Percentiles rank a stretch among this genome's conserved stretches.
phyloP scores from a whole-genome alignment of 2,113 vertebrate genomes.

The Solenodon paradoxus region DNA sequence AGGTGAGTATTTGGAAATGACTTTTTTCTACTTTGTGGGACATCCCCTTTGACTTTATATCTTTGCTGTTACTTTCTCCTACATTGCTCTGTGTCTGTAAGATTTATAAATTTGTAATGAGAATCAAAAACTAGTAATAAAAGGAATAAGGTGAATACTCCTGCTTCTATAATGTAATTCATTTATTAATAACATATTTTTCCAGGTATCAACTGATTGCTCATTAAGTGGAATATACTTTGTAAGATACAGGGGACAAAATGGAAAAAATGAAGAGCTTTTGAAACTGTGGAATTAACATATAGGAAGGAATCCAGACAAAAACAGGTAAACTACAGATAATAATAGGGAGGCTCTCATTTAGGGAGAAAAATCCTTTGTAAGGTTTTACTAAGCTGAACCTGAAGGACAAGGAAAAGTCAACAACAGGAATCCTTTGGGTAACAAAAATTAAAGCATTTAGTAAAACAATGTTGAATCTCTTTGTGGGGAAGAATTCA shows the following conservation, averaged over 20 bases:
- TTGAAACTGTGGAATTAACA: neutral
- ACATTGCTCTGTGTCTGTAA: neutral
- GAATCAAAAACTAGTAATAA: neutral
- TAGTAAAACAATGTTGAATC: neutral
- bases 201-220: neutral
- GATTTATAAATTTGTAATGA: constrained; percentile 37
- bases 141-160: neutral
- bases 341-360: neutral
- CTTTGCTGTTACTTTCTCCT: constrained; percentile 26
- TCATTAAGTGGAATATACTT: neutral
- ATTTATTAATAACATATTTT: constrained; percentile 1
- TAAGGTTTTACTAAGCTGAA: neutral
- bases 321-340: neutral
- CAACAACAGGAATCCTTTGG: neutral
- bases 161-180: neutral
- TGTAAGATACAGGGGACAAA: neutral
- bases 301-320: neutral
- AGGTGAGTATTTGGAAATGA: constrained; percentile 45
- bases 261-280: neutral
- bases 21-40: constrained; percentile 44
- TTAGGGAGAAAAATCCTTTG: neutral
- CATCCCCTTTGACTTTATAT: constrained; percentile 46
- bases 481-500: neutral
- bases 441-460: neutral
- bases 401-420: neutral